These are phyloP conservation scores for Meleagris gallopavo DNA, from an alignment of 2,113 vertebrate genomes.

Conservation along the genomic window DNA sequence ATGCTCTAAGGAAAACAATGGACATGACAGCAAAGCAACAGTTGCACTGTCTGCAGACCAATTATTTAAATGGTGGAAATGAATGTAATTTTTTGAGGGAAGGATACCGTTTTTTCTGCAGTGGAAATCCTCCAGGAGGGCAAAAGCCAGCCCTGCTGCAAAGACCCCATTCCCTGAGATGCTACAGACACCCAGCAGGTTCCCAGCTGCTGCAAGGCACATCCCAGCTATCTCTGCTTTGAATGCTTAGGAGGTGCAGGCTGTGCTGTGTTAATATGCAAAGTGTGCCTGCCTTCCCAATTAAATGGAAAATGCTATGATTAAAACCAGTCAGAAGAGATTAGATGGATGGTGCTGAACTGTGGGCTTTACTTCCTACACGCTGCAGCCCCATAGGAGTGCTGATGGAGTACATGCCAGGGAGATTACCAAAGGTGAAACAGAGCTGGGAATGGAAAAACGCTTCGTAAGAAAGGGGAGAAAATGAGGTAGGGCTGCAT, in stretches of 20 bases:
- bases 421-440: neutral
- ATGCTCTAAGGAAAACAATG: neutral
- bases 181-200: slow-evolving; percentile 18
- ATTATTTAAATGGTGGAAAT: neutral
- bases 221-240: neutral
- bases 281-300: slow-evolving; percentile 73
- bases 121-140: neutral
- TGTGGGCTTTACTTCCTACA: slow-evolving; percentile 39
- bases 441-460: slow-evolving; percentile 7
- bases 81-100: neutral
- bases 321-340: slow-evolving; percentile 73
- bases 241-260: slow-evolving; percentile 20
- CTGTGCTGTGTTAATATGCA: slow-evolving; percentile 71
- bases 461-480: neutral
- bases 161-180: neutral
- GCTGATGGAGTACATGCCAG: slow-evolving; percentile 4
- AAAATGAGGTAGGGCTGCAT: neutral
- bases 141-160: neutral
- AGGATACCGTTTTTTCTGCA: neutral
- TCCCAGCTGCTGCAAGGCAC: neutral
- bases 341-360: slow-evolving; percentile 68
- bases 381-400: slow-evolving; percentile 58
- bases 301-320: slow-evolving; percentile 75
- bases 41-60: neutral
- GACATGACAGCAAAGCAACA: neutral